Evolutionary conservation across 2,888 invertebrate genomes (phyloP), one percentile per base, ranked within the genome.

Genomic region (Amphimallon solstitiale): DNA sequence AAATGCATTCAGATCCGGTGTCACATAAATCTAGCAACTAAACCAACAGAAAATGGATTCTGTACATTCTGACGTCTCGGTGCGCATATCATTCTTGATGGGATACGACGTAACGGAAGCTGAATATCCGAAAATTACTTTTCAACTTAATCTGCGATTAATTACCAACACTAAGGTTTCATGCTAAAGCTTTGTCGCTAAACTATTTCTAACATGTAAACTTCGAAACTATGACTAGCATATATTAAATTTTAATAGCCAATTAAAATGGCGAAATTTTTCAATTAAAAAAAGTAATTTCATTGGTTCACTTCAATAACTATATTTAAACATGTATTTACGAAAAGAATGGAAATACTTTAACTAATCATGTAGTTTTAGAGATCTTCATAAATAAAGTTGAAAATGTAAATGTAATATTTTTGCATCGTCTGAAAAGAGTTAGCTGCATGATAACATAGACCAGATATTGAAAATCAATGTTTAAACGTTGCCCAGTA

Each of bases 71-170:
- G 56, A 43, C 43, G 29, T 59, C 40, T 59, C 43, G 43, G 19
- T 12, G 38, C 56, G 43, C 29, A 5, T 43, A 43, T 56, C 29
- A 29, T 59, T 59, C 34, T 38, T 51, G 51, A 37, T 51, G 21
- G 56, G 37, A 52, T 15, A 14, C 40, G 21, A 37, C 45, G 38
- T 38, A 14, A 21, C 17, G 10, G 40, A 12, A 6, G 12, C 43
- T 14, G 43, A 45, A 59, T 23, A 59, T 59, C 34, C 56, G 56
- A 59, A 59, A n/a, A 59, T 43, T 59, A 59, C 56, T 59, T 59
- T 59, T 43, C 43, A 59, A 59, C 56, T 59, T 59, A 59, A 59
- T 59, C 43, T 59, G 38, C 43, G 43, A 59, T 59, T 59, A 59
- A 59, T 59, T 45, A 59, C 15, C 2, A n/a, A 23, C 5, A 45